A percentile compares a stretch with the other conserved stretches of the same genome.
phyloP scores from a whole-genome alignment of 2,113 vertebrate genomes.

The Hylia prasina region DNA sequence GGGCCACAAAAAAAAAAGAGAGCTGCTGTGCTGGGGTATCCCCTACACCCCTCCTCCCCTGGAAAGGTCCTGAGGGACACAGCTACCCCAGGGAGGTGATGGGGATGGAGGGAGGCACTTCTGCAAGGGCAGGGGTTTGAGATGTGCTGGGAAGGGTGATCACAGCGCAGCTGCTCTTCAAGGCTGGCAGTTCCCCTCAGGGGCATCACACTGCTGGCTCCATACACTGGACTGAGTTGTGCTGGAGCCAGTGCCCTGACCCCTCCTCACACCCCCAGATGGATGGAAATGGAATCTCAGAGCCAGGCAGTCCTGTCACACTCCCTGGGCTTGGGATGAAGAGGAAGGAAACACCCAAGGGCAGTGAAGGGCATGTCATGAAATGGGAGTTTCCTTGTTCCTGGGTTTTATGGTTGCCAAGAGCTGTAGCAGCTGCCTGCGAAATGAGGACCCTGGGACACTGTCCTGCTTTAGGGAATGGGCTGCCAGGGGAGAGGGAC shows the following conservation, averaged over 20 bases:
- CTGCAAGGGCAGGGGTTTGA: neutral
- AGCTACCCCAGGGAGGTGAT: neutral
- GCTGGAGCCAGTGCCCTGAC: neutral
- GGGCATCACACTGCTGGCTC: too few species aligned
- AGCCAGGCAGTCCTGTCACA: neutral
- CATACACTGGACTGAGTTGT: rapidly evolving
- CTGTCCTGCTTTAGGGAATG: neutral
- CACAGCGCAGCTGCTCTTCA: neutral
- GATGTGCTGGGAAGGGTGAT: neutral
- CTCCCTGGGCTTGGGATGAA: rapidly evolving
- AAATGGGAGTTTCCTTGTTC: neutral
- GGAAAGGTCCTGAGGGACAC: neutral
- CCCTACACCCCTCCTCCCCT: neutral
- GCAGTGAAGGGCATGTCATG: neutral
- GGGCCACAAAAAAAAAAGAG: neutral
- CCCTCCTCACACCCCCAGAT: rapidly evolving
- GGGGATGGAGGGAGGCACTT: neutral
- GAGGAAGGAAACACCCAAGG: neutral
- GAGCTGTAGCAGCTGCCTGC: neutral
- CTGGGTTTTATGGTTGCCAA: neutral
- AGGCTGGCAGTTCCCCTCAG: neutral
- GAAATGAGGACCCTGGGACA: rapidly evolving
- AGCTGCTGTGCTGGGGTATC: neutral
- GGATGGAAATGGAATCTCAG: neutral
- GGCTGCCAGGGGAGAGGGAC: neutral